Percentiles rank a stretch among this genome's conserved stretches.
These are phyloP conservation scores for Torymus auratus DNA, from an alignment of 2,888 invertebrate genomes.

Conservation along the genomic window DNA sequence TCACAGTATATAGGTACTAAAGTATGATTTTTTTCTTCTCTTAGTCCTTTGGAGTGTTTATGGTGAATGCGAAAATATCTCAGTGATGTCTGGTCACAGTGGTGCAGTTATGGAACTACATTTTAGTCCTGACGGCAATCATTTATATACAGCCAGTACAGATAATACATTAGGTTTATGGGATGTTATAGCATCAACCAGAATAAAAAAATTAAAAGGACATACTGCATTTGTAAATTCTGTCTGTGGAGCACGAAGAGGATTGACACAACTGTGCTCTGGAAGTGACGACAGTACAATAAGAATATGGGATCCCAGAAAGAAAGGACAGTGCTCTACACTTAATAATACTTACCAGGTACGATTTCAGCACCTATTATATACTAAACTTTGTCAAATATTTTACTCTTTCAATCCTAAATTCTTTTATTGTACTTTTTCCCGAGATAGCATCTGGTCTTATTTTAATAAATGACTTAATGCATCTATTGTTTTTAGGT, in stretches of 20 bases:
- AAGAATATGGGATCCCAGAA: slow-evolving; percentile 94
- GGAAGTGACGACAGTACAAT: slow-evolving; percentile 97
- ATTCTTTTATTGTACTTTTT: background rate
- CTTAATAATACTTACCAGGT: slow-evolving; percentile 86
- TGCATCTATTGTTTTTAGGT: slow-evolving; percentile 74
- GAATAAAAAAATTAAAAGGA: slow-evolving; percentile 94
- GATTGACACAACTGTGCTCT: slow-evolving; percentile 93
- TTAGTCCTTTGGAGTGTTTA: slow-evolving; percentile 96
- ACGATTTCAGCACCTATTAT: slow-evolving; percentile 25
- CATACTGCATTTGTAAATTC: slow-evolving; percentile 87
- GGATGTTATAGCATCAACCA: slow-evolving; percentile 92
- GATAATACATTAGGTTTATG: slow-evolving; percentile 97
- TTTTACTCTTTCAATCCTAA: too few relatives aligned
- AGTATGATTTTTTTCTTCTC: slow-evolving; percentile 57
- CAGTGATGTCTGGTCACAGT: slow-evolving; percentile 94
- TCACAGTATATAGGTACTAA: too few relatives aligned
- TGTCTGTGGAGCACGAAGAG: slow-evolving; percentile 87
- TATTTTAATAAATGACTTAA: background rate
- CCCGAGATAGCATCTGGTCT: background rate
- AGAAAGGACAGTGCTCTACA: slow-evolving; percentile 86
- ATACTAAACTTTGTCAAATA: background rate
- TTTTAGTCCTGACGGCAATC: slow-evolving; percentile 90
- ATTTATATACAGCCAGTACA: slow-evolving; percentile 93
- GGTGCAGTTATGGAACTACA: slow-evolving; percentile 97
- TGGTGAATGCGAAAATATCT: slow-evolving; percentile 98